Evolutionary conservation across 2,113 vertebrate genomes (phyloP).

Genomic region (Cololabis saira): DNA sequence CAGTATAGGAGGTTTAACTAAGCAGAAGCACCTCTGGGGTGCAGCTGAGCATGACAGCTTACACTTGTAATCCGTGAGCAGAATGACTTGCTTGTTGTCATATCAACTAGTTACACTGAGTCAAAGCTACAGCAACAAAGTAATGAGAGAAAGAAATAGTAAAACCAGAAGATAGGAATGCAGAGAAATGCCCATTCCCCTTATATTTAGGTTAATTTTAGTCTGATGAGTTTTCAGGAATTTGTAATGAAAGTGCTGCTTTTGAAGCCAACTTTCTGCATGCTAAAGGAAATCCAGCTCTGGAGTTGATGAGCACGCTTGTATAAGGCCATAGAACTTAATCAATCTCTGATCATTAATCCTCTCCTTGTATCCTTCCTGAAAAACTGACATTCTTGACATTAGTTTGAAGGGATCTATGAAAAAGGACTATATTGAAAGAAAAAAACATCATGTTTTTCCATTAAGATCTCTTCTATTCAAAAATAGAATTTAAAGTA

Average conservation of each 20-base stretch:
- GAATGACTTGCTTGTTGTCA: slow-evolving; percentile 27
- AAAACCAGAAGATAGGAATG: background rate
- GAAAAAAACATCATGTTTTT: too few relatives aligned
- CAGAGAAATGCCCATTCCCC: background rate
- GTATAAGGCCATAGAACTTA: background rate
- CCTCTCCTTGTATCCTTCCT: too few relatives aligned
- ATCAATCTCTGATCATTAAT: too few relatives aligned
- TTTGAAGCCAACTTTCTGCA: slow-evolving; percentile 1
- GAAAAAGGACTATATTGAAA: too few relatives aligned
- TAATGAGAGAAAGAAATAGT: slow-evolving; percentile 12
- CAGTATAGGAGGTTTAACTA: slow-evolving; percentile 57
- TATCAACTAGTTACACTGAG: slow-evolving; percentile 62
- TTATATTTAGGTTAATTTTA: background rate
- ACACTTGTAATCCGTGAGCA: slow-evolving; percentile 64
- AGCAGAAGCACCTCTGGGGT: slow-evolving; percentile 54
- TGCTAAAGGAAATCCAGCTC: background rate
- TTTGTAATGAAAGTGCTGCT: background rate
- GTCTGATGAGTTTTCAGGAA: background rate
- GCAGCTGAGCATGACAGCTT: slow-evolving; percentile 64
- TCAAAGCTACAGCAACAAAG: slow-evolving; percentile 39
- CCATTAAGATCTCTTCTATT: too few relatives aligned
- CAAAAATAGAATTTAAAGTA: too few relatives aligned
- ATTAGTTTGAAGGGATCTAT: too few relatives aligned
- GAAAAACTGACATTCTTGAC: too few relatives aligned
- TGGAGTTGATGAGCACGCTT: slow-evolving; percentile 7